Percentiles rank a stretch among this genome's conserved stretches.
These are phyloP conservation scores for Eolophus roseicapilla DNA, from an alignment of 2,113 vertebrate genomes.

Conservation along the genomic window DNA sequence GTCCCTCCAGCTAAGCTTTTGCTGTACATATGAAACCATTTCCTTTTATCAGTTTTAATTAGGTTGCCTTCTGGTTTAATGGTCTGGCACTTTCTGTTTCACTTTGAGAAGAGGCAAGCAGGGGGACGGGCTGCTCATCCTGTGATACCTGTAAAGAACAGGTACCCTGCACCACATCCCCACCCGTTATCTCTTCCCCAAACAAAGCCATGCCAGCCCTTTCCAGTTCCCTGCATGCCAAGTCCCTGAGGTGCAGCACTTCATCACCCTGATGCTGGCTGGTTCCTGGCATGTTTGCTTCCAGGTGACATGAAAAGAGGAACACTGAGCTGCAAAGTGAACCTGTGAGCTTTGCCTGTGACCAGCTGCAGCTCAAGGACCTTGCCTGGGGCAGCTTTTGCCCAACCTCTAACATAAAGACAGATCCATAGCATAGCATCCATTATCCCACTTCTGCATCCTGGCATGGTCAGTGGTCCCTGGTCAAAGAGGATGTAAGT, in stretches of 20 bases:
- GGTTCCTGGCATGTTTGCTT: background rate
- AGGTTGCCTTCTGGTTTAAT: background rate
- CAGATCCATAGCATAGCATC: background rate
- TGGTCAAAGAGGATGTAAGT: background rate
- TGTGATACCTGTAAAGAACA: background rate
- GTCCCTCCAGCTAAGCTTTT: constrained; percentile 8
- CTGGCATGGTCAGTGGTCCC: background rate
- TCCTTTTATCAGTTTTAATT: constrained; percentile 55
- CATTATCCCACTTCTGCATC: background rate
- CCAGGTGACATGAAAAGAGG: background rate
- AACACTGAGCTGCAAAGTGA: background rate
- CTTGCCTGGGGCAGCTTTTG: background rate
- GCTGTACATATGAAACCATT: background rate
- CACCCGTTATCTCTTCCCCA: background rate
- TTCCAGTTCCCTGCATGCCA: background rate
- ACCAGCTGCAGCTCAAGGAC: background rate
- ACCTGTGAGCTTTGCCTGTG: background rate
- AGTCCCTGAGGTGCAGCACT: background rate
- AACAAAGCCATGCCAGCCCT: background rate
- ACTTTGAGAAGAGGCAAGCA: background rate
- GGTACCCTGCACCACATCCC: background rate
- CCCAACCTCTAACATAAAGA: background rate
- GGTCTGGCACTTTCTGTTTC: background rate
- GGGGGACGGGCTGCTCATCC: background rate
- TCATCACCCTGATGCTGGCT: background rate